Percentiles rank a stretch among this genome's conserved stretches.
These are phyloP conservation scores for Tromatobia lineatoria DNA, from an alignment of 2,888 invertebrate genomes.

Conservation along the genomic window DNA sequence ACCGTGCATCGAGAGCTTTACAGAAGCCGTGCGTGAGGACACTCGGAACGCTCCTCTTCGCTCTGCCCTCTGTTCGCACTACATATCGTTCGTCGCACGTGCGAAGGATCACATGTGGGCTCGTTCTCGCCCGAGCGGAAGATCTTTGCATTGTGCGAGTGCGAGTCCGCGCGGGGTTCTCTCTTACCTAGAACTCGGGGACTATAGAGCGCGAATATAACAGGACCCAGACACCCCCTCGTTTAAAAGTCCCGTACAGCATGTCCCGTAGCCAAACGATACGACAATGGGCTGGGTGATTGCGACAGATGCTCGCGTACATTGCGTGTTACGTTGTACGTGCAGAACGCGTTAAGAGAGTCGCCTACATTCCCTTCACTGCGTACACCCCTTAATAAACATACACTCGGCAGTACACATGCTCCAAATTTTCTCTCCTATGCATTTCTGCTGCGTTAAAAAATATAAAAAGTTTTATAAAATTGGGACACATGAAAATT, in stretches of 20 bases:
- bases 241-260: conserved; percentile 65
- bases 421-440: background rate
- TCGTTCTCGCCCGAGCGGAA: conserved; percentile 51
- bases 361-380: conserved; percentile 55
- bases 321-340: conserved; percentile 24
- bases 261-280: conserved; percentile 46
- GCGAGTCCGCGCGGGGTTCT: conserved; percentile 28
- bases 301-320: conserved; percentile 81
- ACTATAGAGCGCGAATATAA: conserved; percentile 1
- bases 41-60: conserved; percentile 32
- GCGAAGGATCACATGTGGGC: conserved; percentile 65
- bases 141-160: conserved; percentile 63
- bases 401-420: conserved; percentile 10
- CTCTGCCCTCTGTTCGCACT: conserved; percentile 21
- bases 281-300: conserved; percentile 79
- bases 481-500: too few species aligned
- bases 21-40: conserved; percentile 55
- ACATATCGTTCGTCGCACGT: conserved; percentile 52
- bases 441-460: background rate
- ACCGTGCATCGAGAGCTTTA: conserved; percentile 39
- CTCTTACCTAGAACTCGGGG: background rate
- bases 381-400: conserved; percentile 70
- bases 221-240: conserved; percentile 48
- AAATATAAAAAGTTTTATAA: background rate
- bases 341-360: conserved; percentile 42